These are phyloP conservation scores for Drosophila affinis DNA, from an alignment of 2,888 invertebrate species.

Conservation along the genomic window DNA sequence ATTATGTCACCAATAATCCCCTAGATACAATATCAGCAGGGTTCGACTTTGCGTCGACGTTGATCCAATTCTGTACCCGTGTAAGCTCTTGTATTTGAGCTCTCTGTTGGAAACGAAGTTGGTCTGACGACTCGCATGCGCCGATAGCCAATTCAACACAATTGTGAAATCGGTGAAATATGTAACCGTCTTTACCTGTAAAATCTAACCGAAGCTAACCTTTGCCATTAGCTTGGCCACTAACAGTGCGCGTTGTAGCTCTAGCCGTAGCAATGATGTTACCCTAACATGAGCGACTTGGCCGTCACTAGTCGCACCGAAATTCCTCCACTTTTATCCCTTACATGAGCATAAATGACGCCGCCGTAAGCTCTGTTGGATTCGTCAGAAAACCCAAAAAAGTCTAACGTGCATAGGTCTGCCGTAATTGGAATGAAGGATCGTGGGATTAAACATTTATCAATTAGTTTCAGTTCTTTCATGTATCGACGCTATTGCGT, in stretches of 20 bases:
- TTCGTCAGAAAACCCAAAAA: too few relatives aligned
- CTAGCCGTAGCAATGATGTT: background rate
- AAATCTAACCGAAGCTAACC: background rate
- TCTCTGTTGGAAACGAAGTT: background rate
- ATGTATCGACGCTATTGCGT: too few relatives aligned
- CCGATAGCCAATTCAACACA: conserved; percentile 4
- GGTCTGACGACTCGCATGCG: conserved; percentile 2
- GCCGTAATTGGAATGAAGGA: too few relatives aligned
- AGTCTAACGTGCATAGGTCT: too few relatives aligned
- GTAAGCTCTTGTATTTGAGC: background rate
- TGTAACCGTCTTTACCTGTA: background rate
- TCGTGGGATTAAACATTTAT: too few relatives aligned
- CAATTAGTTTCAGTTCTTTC: too few relatives aligned
- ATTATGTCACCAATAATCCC: background rate
- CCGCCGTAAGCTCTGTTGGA: too few relatives aligned
- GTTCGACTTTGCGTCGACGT: background rate
- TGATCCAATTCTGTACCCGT: conserved; percentile 7
- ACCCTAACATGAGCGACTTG: background rate
- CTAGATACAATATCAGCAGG: background rate
- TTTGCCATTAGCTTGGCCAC: conserved; percentile 4
- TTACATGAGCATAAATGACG: too few relatives aligned
- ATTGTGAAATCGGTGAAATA: conserved; percentile 4
- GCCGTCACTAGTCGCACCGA: background rate
- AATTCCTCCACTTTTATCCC: too few relatives aligned
- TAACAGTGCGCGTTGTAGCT: background rate